These are phyloP conservation scores for Halcyon leucocephala DNA, from an alignment of 2,797 vertebrate species.

Conservation along the genomic window DNA sequence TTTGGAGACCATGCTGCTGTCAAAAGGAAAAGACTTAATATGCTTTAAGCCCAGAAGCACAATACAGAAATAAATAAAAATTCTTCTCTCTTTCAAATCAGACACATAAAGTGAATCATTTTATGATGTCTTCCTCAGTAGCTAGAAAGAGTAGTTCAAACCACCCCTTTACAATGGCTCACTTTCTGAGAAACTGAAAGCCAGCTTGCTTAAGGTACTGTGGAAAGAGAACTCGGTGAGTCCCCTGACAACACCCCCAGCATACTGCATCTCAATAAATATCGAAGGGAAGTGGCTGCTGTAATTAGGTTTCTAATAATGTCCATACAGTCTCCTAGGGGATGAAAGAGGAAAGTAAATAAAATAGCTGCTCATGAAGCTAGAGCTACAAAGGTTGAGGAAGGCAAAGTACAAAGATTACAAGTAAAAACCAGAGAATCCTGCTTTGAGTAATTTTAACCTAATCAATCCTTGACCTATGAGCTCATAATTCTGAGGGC, in stretches of 20 bases:
- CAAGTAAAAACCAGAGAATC: not conserved
- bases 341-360: not conserved
- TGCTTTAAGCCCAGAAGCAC: not conserved
- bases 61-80: not conserved
- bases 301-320: not conserved
- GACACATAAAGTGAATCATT: not conserved
- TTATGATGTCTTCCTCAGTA: not conserved
- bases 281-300: not conserved
- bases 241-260: not conserved
- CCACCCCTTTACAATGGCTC: not conserved
- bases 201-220: not conserved
- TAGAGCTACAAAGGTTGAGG: not conserved
- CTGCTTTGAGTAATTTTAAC: not conserved
- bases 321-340: not conserved
- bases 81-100: not conserved
- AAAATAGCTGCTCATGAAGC: not conserved
- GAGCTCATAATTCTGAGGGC: not conserved
- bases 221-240: not conserved
- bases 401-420: not conserved
- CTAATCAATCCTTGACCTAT: not conserved
- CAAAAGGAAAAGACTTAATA: not conserved
- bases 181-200: not conserved
- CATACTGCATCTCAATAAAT: not conserved
- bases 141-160: not conserved
- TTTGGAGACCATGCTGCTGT: not conserved